Base-by-base conservation (phyloP, 2,888 invertebrate species). In the Hipparchia semele region DNA sequence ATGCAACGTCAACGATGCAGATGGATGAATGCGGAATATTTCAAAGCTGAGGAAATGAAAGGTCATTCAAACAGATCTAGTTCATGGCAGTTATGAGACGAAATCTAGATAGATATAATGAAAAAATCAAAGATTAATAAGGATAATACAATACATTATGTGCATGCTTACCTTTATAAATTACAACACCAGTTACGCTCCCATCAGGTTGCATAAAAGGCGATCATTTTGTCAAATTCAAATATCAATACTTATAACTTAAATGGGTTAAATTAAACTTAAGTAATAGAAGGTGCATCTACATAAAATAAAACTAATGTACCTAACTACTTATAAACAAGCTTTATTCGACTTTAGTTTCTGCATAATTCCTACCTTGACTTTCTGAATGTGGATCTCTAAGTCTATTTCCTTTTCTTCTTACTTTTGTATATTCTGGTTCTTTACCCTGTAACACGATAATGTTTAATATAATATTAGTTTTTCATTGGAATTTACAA, bases 301-400 rank as follows among this genome's bases (percentile, higher is more conserved):
- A 93, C 91, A 77, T 87, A 86, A 91, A 91, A 89, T 83, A 90
- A 91, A 92, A 88, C 83, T 85, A 88, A 87, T 86, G 80, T 86
- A 82, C 81, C 92, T 92, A 94, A 90, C 93, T 93, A 93, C 92
- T 81, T 86, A 85, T 86, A 84, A 80, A 83, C 87, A 91, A 90
- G 92, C 91, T 84, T 79, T 79, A 78, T 83, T 84, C 64, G 53
- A 65, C 56, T 67, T 69, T 49, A 23, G 60, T 53, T 69, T 59
- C 54, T 5, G 13, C 9, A 33, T 39, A 51, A 62, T 67, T 64
- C 79, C 83, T 95, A 97, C 97, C 97, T 96, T 97, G 97, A 86
- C 97, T 97, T 87, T 97, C 97, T 2, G 97, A 97, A 90, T 97
- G 97, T 12, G 97, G 97, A 88, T 97, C 97, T 73, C 97, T 94